These are phyloP conservation scores for Capromys pilorides DNA, from an alignment of 2,797 vertebrate species.

Conservation along the genomic window DNA sequence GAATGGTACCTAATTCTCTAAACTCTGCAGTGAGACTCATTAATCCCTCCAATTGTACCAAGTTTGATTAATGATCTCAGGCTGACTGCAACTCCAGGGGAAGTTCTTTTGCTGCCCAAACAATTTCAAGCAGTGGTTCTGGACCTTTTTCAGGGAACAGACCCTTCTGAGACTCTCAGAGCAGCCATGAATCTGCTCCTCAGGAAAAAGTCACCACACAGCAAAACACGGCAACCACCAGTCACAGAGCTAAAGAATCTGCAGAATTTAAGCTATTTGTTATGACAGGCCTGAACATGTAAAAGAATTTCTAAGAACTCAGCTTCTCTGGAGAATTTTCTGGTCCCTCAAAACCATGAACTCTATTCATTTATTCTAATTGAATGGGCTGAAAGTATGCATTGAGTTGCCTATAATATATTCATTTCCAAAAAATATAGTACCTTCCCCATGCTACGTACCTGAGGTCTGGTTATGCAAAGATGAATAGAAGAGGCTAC, in stretches of 20 bases:
- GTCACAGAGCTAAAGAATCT: not conserved
- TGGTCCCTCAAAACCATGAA: not conserved
- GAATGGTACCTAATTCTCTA: not conserved
- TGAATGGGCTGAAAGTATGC: not conserved
- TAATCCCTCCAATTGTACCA: not conserved
- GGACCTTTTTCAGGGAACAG: not conserved
- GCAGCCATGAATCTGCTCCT: not conserved
- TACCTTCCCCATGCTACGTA: not conserved
- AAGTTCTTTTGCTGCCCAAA: slow-evolving; percentile 7
- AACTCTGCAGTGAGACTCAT: not conserved
- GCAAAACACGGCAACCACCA: not conserved
- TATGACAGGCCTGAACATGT: not conserved
- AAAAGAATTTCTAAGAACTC: not conserved
- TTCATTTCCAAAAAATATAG: not conserved
- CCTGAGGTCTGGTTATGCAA: not conserved
- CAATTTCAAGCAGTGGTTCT: not conserved
- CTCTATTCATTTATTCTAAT: not conserved
- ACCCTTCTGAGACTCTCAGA: not conserved
- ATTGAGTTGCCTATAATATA: not conserved
- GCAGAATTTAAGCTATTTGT: not conserved
- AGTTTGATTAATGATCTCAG: not conserved
- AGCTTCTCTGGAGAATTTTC: not conserved
- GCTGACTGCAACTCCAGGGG: not conserved
- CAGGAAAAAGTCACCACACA: not conserved
- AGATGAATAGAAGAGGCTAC: not conserved